Evolutionary conservation across 2,888 invertebrate species (phyloP).

Genomic region (Ennomos erosarius): DNA sequence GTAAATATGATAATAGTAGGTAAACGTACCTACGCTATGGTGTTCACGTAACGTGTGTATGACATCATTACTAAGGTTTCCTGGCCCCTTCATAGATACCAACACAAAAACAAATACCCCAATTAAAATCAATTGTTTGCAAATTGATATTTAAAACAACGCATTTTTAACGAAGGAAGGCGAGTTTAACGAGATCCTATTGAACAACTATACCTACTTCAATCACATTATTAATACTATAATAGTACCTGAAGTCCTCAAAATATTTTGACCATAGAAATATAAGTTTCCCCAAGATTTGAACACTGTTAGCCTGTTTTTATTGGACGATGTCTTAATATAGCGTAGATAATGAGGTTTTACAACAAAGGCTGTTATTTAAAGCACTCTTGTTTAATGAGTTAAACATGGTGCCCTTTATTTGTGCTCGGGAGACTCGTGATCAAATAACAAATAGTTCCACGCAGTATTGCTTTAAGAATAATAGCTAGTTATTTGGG

Average conservation of each 20-base stretch:
- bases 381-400: not conserved
- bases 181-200: too few relatives aligned
- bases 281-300: too few relatives aligned
- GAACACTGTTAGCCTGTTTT: too few relatives aligned
- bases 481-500: not conserved
- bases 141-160: conserved; percentile 47
- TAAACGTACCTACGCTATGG: too few relatives aligned
- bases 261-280: too few relatives aligned
- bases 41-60: conserved; percentile 7
- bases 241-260: too few relatives aligned
- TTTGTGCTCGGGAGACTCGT: conserved; percentile 8
- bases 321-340: too few relatives aligned
- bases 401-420: conserved; percentile 13
- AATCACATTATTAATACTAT: too few relatives aligned
- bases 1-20: too few relatives aligned
- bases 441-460: conserved; percentile 4
- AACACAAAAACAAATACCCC: conserved; percentile 42
- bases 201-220: too few relatives aligned
- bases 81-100: conserved; percentile 38
- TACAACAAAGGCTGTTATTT: conserved; percentile 5
- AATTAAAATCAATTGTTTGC: conserved; percentile 56
- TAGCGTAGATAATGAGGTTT: too few relatives aligned
- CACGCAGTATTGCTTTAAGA: not conserved
- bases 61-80: conserved; percentile 29
- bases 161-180: conserved; percentile 7